Evolutionary conservation across 2,113 vertebrate genomes (phyloP).

Genomic region (Syrmaticus mikado): DNA sequence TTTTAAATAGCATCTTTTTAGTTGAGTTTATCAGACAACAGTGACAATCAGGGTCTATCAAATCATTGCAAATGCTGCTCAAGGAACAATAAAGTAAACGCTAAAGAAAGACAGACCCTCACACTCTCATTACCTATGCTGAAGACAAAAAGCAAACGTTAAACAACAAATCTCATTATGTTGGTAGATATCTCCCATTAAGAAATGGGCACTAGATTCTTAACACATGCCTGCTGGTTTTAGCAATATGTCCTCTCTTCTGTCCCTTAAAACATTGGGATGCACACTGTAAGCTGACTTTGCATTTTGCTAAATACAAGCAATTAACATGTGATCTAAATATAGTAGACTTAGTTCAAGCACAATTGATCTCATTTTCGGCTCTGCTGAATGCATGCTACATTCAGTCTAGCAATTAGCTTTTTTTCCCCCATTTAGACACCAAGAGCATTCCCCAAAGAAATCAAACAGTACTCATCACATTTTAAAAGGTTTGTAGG

Average conservation of each 20-base stretch:
- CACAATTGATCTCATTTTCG: background rate
- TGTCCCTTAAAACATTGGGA: background rate
- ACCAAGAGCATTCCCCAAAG: background rate
- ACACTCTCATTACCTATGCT: background rate
- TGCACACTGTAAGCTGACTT: background rate
- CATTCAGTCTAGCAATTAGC: background rate
- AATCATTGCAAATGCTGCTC: background rate
- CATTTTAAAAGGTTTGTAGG: background rate
- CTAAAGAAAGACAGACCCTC: background rate
- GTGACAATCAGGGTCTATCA: background rate
- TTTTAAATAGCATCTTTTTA: background rate
- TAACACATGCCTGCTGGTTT: background rate
- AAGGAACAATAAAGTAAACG: background rate
- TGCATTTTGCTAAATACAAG: background rate
- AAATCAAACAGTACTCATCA: background rate
- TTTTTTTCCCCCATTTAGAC: background rate
- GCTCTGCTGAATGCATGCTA: background rate
- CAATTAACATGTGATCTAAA: background rate
- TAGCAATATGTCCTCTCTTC: background rate
- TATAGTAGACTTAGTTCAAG: background rate
- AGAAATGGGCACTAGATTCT: background rate
- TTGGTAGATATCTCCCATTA: background rate
- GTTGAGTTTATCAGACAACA: background rate
- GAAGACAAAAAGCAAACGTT: background rate
- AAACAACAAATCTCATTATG: background rate